Conservation (phyloP, 2,113 vertebrate genomes). For the Crotalus horridus region DNA sequence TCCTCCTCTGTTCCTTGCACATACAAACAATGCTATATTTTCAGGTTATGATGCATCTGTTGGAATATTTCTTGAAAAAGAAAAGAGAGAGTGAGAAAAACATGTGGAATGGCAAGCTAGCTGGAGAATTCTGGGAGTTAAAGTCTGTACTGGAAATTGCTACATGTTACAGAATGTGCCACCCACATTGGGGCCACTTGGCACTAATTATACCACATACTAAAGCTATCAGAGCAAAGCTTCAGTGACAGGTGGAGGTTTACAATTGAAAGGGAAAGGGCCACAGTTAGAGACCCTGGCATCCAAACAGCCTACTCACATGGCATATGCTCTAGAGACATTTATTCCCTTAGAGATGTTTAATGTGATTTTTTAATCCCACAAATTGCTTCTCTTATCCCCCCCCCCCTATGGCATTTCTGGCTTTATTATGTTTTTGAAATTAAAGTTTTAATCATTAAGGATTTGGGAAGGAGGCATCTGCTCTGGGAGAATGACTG, state of each 20-base stretch:
- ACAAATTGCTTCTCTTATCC: background rate
- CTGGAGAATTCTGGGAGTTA: background rate
- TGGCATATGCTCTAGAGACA: background rate
- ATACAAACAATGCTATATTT: background rate
- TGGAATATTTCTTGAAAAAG: background rate
- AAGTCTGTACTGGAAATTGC: background rate
- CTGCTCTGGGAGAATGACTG: background rate
- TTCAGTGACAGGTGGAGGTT: background rate
- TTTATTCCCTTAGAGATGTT: background rate
- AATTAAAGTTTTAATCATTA: background rate
- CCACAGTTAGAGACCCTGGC: background rate
- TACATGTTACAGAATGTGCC: background rate
- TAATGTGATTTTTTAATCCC: background rate
- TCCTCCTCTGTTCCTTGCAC: background rate
- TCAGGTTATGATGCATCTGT: background rate
- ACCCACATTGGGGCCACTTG: background rate
- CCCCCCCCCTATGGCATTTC: background rate
- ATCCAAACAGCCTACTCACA: background rate
- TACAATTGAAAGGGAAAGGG: background rate
- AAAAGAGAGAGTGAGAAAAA: background rate
- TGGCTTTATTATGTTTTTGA: background rate
- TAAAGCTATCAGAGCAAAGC: background rate
- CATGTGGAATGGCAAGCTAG: background rate
- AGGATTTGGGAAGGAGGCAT: background rate
- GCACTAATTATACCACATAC: background rate